These are phyloP conservation scores for Theonella swinhoei DNA, from an alignment of 37 sponge, comb jelly and placozoan genomes.

Conservation along the genomic window DNA sequence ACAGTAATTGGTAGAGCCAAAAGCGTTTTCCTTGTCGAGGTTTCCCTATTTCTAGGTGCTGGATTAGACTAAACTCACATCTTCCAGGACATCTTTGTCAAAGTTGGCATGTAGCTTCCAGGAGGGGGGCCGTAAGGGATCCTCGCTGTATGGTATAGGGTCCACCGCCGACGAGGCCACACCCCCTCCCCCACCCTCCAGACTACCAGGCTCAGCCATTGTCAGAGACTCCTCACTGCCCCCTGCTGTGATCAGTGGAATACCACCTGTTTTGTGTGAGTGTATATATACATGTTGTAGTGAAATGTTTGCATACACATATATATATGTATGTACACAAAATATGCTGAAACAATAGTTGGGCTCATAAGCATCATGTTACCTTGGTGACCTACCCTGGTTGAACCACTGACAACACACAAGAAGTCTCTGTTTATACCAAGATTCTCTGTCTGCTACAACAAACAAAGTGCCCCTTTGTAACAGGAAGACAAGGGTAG, in stretches of 20 bases:
- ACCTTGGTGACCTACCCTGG: neutral
- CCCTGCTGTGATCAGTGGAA: neutral
- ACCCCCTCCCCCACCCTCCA: neutral
- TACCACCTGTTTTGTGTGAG: neutral
- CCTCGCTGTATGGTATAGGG: neutral
- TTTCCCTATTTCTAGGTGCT: no score
- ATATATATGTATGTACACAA: neutral
- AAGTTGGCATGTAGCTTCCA: slow-evolving; percentile 41
- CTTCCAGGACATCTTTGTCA: slow-evolving; percentile 41
- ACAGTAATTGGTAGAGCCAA: no score
- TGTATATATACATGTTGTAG: neutral
- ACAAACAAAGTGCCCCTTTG: neutral
- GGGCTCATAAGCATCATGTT: no score
- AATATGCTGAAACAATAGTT: neutral
- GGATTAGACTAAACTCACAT: slow-evolving; percentile 24
- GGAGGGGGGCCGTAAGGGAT: slow-evolving; percentile 29
- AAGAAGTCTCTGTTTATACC: neutral
- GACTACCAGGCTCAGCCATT: neutral
- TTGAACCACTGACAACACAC: neutral
- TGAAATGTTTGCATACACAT: neutral
- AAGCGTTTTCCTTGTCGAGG: no score
- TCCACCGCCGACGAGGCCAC: neutral
- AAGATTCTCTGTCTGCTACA: neutral
- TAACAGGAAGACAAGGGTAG: no score
- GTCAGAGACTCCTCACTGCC: neutral